phyloP scores from a whole-genome alignment of 2,113 vertebrate genomes.

The Pygathrix nemaeus region DNA sequence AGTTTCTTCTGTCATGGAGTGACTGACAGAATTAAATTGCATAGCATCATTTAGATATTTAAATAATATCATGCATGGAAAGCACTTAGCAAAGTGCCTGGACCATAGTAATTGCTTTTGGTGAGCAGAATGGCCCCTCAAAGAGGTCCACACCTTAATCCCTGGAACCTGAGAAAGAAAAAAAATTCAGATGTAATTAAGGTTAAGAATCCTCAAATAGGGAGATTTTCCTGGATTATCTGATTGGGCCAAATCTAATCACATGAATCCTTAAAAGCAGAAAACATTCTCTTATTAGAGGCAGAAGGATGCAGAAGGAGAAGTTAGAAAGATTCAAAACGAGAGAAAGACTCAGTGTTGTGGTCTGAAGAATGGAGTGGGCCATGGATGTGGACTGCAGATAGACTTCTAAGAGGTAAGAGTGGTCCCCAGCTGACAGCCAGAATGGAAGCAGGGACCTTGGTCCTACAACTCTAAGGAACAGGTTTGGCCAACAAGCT shows the following conservation, averaged over 20 bases:
- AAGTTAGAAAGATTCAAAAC: background rate
- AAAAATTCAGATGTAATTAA: background rate
- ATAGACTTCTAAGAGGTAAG: background rate
- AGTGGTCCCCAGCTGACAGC: background rate
- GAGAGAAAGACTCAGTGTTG: background rate
- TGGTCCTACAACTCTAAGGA: background rate
- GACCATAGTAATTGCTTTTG: background rate
- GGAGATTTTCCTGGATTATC: background rate
- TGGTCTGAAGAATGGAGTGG: background rate
- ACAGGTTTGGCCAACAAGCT: background rate
- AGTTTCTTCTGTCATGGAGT: background rate
- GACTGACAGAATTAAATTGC: background rate
- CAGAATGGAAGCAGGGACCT: background rate
- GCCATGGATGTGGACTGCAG: background rate
- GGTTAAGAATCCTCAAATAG: background rate
- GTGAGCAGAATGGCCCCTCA: background rate
- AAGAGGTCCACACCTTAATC: background rate
- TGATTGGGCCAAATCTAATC: background rate
- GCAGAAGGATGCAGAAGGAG: background rate
- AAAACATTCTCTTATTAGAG: background rate
- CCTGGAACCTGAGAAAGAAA: background rate
- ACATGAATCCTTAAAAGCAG: background rate
- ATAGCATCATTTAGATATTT: background rate
- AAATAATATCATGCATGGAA: background rate
- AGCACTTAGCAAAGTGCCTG: background rate